Percentiles rank a stretch among this genome's conserved stretches.
These are phyloP conservation scores for Cardiocondyla obscurior DNA, from an alignment of 1,140 invertebrate genomes.

Conservation along the genomic window DNA sequence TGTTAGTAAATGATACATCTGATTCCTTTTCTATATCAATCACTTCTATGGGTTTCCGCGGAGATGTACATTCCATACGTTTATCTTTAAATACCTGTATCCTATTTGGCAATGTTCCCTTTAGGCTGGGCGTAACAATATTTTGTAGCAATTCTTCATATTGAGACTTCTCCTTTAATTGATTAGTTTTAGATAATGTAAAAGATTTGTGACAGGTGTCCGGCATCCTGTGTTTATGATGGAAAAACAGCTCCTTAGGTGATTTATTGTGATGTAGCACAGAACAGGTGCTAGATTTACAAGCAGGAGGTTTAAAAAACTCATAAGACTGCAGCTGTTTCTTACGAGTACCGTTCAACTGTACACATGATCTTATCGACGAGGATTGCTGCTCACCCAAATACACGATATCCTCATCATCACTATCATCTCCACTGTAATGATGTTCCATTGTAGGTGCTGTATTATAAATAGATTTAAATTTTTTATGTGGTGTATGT, in stretches of 20 bases:
- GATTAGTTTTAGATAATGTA: conserved; percentile 70
- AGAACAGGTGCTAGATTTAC: conserved; percentile 21
- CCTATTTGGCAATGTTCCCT: conserved; percentile 71
- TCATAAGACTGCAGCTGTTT: conserved; percentile 37
- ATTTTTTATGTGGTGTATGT: conserved; percentile 65
- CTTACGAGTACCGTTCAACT: conserved; percentile 58
- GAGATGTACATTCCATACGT: conserved; percentile 30
- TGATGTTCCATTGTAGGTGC: conserved; percentile 13
- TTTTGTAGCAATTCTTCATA: conserved; percentile 77
- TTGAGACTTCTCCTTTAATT: conserved; percentile 75
- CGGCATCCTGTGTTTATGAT: conserved; percentile 24
- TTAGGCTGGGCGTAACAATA: too few species aligned
- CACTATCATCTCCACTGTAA: conserved; percentile 60
- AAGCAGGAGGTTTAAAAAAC: not conserved
- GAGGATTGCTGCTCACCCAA: conserved; percentile 40
- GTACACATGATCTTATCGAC: conserved; percentile 9
- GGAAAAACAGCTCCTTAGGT: conserved; percentile 20
- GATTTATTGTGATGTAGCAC: conserved; percentile 34
- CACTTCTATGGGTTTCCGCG: conserved; percentile 66
- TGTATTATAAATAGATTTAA: conserved; percentile 47
- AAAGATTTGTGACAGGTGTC: conserved; percentile 20
- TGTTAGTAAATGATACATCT: not conserved
- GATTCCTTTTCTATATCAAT: conserved; percentile 72
- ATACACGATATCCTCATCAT: conserved; percentile 57
- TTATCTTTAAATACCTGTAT: conserved; percentile 61